Base-by-base conservation (phyloP, 37 sponge, comb jelly and placozoan species). In the Geodia barretti region DNA sequence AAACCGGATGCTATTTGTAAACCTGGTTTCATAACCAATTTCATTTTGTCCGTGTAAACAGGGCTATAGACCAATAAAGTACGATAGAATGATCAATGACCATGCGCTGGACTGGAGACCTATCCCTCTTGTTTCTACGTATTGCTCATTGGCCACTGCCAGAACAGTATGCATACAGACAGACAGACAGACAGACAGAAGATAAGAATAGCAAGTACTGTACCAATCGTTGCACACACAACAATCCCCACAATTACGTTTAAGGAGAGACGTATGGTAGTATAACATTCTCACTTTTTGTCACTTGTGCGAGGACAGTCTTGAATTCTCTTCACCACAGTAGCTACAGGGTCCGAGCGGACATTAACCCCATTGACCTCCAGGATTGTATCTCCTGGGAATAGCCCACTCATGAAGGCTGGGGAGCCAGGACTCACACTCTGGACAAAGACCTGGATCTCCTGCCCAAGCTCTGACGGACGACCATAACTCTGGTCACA, bases 401-500 rank as follows among this genome's bases (percentile, higher is more conserved):
- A 81, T 25, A 90, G 77, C 0, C 92, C 92, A 23, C 84, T 83
- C 79, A 79, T 62, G 76, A 86, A 93, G 1, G 90, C 77, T 4
- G 80, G 70, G 25, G 86, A 69, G 37, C 83, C 86, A 0, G 84
- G 89, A 4, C 20, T 54, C 31, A 93, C 93, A 23, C 79, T 73
- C 61, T 72, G 68, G 4, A 93, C 86, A 88, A 93, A 84, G 8
- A 85, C 80, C 39, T 73, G 79, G 0, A 71, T 70, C 0, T 82
- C 85, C 1, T 73, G 65, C 7, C 82, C 82, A 31, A 34, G 70
- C 0, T 81, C 81, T 33, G 59, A 39, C 4, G 34, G 14, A 76
- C 80, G 76, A 28, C 80, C 86, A 62, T 90, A 90, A 11, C 73
- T 76, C 90, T 89, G 76, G n/a, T n/a, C n/a, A n/a, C n/a, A n/a